Conservation (phyloP, 2,113 vertebrate genomes). For the Archocentrus centrarchus region DNA sequence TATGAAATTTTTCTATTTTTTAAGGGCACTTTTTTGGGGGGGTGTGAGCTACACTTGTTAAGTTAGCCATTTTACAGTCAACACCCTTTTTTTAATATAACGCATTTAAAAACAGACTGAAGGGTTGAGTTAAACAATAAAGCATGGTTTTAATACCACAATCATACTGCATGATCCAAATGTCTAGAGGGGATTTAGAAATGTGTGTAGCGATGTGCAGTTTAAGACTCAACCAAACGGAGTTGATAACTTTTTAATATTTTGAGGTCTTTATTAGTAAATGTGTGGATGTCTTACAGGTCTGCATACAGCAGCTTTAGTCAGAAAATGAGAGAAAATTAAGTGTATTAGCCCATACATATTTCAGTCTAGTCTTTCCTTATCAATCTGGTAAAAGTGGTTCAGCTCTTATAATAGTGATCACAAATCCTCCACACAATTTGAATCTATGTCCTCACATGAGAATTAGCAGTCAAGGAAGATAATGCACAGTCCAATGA, state of each 20-base stretch:
- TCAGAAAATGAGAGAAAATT: background rate
- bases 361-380: background rate
- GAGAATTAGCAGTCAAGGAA: background rate
- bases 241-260: background rate
- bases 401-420: background rate
- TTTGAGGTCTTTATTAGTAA: background rate
- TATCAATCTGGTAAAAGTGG: background rate
- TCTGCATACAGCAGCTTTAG: background rate
- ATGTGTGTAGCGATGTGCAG: rapidly evolving
- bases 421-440: too few species aligned
- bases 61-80: background rate
- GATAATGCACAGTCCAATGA: background rate
- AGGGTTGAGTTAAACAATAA: background rate
- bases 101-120: background rate
- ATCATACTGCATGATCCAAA: background rate
- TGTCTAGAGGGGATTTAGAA: background rate
- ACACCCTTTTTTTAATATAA: too few species aligned
- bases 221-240: background rate
- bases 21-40: too few species aligned
- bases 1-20: too few species aligned
- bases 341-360: background rate
- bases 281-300: too few species aligned
- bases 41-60: background rate
- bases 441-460: background rate
- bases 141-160: background rate